Base-by-base conservation (phyloP, 2,888 invertebrate genomes). In the Tribolium freemani region DNA sequence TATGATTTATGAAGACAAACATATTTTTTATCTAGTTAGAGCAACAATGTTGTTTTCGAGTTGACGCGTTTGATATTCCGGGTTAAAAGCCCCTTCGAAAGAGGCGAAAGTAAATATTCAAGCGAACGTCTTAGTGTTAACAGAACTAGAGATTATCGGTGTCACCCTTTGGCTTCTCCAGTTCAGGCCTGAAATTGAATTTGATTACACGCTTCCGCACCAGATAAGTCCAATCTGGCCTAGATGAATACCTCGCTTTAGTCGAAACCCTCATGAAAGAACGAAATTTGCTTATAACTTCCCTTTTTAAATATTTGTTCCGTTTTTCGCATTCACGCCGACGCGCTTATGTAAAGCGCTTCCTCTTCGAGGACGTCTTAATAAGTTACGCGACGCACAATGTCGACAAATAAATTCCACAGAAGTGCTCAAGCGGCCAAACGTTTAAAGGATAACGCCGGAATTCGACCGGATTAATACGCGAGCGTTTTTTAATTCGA, bases 211-310 rank as follows among this genome's bases (percentile, higher is more conserved):
- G 79, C 75, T 80, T 78, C 80, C 77, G 76, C 71, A 72, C 73
- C 78, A 78, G 78, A 80, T 80, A 80, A 80, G 78, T 78, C 79
- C 79, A 81, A 81, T 81, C 78, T 79, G 75, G 77, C 73, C 78
- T 75, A 77, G 80, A 78, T 79, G 81, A 78, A 79, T 78, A 77
- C 78, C 76, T 79, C 76, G 68, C 64, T 74, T 76, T 69, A 45
- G 57, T 61, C 73, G 68, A 72, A 73, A 69, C 71, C 66, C 61
- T 66, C 44, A 68, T 71, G 77, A 75, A 76, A 73, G 73, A 69
- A 68, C 77, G 76, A 79, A 80, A 80, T 79, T 78, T 78, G 77
- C 76, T 78, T 80, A 78, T 76, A 78, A 80, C 66, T 77, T 76
- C 76, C 77, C 75, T 75, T 75, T 76, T 78, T 78, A 78, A 70